phyloP scores from a whole-genome alignment of 2,888 invertebrate genomes.

The Zygothrica quintamaculata region DNA sequence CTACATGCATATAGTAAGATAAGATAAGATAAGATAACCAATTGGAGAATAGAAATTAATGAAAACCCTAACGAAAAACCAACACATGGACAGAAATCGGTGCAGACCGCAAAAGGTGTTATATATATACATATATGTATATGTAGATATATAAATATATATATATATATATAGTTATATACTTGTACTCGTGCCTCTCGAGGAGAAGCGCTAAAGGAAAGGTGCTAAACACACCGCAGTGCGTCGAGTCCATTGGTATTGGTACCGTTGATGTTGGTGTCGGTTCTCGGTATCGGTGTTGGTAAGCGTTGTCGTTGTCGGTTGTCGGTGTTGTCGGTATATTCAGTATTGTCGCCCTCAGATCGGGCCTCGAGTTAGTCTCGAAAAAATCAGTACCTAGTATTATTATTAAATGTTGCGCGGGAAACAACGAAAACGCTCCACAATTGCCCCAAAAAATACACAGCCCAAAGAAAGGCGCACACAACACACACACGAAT shows the following conservation, averaged over 20 bases:
- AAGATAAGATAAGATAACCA: conserved; percentile 81
- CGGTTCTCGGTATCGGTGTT: conserved; percentile 40
- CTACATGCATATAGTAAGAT: conserved; percentile 11
- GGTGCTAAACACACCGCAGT: conserved; percentile 80
- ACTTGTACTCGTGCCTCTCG: conserved; percentile 5
- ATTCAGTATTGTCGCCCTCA: conserved; percentile 57
- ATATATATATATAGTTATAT: conserved; percentile 9
- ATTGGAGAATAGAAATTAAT: conserved; percentile 37
- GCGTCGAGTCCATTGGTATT: conserved; percentile 59
- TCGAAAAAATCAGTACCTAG: conserved; percentile 73
- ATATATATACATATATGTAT: conserved; percentile 26
- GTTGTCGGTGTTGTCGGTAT: conserved; percentile 45
- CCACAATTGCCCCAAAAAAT: conserved; percentile 50
- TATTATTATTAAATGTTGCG: conserved; percentile 73
- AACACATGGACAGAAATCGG: conserved; percentile 41
- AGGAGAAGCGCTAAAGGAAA: conserved; percentile 40
- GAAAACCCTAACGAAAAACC: conserved; percentile 3
- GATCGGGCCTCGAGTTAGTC: conserved; percentile 67
- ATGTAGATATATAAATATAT: conserved; percentile 1
- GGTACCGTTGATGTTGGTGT: conserved; percentile 27
- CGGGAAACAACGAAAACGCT: conserved; percentile 62
- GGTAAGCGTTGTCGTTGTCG: conserved; percentile 28
- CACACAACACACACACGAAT: conserved; percentile 1
- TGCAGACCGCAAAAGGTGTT: conserved; percentile 49
- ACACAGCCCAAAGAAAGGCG: too few relatives aligned